Evolutionary conservation across 2,888 invertebrate species (phyloP).

Genomic region (Imbricaverruca yamaguchii): DNA sequence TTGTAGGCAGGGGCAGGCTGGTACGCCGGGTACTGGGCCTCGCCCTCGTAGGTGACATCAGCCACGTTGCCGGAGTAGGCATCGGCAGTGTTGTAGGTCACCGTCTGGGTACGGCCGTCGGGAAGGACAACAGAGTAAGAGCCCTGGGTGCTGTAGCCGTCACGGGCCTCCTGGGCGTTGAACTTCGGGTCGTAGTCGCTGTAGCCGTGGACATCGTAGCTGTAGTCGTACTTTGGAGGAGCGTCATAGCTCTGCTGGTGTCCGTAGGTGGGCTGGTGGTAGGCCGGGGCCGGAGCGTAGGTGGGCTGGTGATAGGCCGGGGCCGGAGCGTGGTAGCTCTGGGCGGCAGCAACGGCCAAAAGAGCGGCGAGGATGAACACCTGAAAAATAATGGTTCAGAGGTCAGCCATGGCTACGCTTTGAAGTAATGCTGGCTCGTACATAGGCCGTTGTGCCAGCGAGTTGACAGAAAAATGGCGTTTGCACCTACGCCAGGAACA

Average conservation of each 20-base stretch:
- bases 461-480: too few relatives aligned
- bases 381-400: not conserved
- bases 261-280: not conserved
- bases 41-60: conserved; percentile 30
- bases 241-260: not conserved
- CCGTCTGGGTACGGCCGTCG: conserved; percentile 31
- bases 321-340: not conserved
- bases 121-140: conserved; percentile 31
- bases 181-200: conserved; percentile 26
- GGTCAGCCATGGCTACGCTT: too few relatives aligned
- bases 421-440: too few relatives aligned
- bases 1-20: conserved; percentile 24
- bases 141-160: conserved; percentile 29
- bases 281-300: not conserved
- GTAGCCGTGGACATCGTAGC: conserved; percentile 28
- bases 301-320: not conserved
- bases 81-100: conserved; percentile 26
- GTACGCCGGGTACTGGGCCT: conserved; percentile 28
- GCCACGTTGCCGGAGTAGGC: conserved; percentile 29
- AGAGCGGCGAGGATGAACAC: not conserved
- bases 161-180: conserved; percentile 26
- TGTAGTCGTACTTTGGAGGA: conserved; percentile 24
- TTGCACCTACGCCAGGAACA: too few relatives aligned
- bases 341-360: not conserved
- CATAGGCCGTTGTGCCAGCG: too few relatives aligned